Evolutionary conservation across 1,140 invertebrate species (phyloP).

Genomic region (Drosophila auraria): DNA sequence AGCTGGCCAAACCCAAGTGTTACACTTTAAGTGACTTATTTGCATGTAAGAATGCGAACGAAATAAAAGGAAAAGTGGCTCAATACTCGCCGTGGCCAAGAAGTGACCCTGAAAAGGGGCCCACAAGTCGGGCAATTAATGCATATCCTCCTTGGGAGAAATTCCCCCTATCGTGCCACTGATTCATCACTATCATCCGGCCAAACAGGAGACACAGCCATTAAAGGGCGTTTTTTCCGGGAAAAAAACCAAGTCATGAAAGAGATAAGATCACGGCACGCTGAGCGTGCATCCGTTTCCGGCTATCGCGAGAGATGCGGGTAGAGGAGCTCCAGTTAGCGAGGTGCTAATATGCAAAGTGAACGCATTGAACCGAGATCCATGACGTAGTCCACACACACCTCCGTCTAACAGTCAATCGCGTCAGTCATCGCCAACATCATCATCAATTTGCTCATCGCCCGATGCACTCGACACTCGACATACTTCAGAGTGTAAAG

Average conservation of each 20-base stretch:
- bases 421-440: constrained; percentile 48
- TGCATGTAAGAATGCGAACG: constrained; percentile 59
- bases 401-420: constrained; percentile 29
- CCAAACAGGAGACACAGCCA: constrained; percentile 55
- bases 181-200: constrained; percentile 33
- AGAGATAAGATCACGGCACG: constrained; percentile 66
- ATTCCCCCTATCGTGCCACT: constrained; percentile 42
- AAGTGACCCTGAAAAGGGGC: constrained; percentile 44
- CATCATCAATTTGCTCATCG: constrained; percentile 62
- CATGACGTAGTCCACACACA: constrained; percentile 58
- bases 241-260: constrained; percentile 62
- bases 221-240: constrained; percentile 68
- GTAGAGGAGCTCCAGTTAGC: constrained; percentile 51
- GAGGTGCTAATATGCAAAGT: constrained; percentile 77
- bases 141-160: constrained; percentile 26
- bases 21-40: constrained; percentile 72
- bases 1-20: constrained; percentile 73
- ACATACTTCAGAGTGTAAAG: constrained; percentile 21
- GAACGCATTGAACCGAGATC: constrained; percentile 38
- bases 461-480: constrained; percentile 67
- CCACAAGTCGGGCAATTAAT: background rate
- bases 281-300: constrained; percentile 70
- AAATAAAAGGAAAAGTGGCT: constrained; percentile 52
- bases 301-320: constrained; percentile 2
- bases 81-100: background rate